Evolutionary conservation across 2,113 vertebrate genomes (phyloP).

Genomic region (Microtus pennsylvanicus): DNA sequence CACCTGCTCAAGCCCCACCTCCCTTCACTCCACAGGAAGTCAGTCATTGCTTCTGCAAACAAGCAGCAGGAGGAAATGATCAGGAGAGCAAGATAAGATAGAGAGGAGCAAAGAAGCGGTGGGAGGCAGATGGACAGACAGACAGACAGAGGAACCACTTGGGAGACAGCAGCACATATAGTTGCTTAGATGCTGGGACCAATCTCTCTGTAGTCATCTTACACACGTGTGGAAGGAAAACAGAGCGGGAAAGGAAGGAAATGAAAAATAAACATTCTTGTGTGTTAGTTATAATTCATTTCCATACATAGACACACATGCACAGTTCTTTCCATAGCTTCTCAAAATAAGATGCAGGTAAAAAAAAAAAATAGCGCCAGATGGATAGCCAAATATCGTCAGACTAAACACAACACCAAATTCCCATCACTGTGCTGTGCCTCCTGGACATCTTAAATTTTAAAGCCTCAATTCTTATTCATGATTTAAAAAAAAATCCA

Average conservation of each 20-base stretch:
- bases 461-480: conserved; percentile 65
- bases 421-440: neutral
- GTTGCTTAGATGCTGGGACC: conserved; percentile 40
- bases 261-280: conserved; percentile 32
- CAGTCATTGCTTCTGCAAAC: conserved; percentile 48
- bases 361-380: conserved; percentile 56
- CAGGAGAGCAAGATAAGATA: neutral
- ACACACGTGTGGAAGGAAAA: neutral
- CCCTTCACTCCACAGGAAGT: neutral
- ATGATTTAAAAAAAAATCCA: neutral
- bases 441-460: conserved; percentile 69
- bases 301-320: conserved; percentile 24
- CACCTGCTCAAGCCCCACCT: neutral
- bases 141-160: neutral
- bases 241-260: conserved; percentile 39
- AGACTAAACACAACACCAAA: conserved; percentile 22
- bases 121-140: neutral
- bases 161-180: conserved; percentile 46
- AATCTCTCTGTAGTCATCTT: conserved; percentile 47
- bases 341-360: conserved; percentile 70
- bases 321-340: neutral
- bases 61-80: neutral
- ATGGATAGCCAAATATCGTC: conserved; percentile 40
- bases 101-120: neutral
- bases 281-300: conserved; percentile 32